Percentiles rank a stretch among this genome's conserved stretches.
Evolutionary conservation across 2,888 invertebrate species (phyloP).

Genomic region (Ophion obscuratus): DNA sequence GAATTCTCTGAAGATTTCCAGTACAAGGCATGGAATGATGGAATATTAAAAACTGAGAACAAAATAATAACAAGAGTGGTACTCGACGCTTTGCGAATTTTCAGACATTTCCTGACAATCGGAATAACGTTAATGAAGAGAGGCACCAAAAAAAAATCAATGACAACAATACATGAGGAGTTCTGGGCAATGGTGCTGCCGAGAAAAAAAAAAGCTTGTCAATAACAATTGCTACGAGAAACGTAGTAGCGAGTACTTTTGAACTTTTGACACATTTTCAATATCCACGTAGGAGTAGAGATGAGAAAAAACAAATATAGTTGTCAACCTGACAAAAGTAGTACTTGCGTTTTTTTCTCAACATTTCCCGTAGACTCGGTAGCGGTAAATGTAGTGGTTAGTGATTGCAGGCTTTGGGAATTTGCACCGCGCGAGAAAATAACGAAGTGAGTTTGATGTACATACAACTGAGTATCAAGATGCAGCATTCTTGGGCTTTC

Average conservation of each 20-base stretch:
- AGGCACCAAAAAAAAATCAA: not conserved
- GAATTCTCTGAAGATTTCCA: too few species aligned
- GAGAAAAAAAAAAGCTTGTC: too few species aligned
- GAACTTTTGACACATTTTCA: constrained; percentile 3
- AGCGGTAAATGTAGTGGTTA: constrained; percentile 19
- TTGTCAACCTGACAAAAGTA: not conserved
- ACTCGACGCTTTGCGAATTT: constrained; percentile 11
- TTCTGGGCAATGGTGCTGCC: too few species aligned
- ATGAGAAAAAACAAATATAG: not conserved
- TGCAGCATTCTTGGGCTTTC: constrained; percentile 28
- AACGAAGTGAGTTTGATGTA: constrained; percentile 7
- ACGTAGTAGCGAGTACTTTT: constrained; percentile 9
- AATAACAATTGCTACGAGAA: constrained; percentile 13
- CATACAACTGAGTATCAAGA: constrained; percentile 26
- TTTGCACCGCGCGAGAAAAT: constrained; percentile 22
- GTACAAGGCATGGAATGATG: too few species aligned
- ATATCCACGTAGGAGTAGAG: constrained; percentile 3
- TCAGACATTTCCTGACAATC: constrained; percentile 5
- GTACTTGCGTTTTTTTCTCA: constrained; percentile 34
- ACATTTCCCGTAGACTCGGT: constrained; percentile 13
- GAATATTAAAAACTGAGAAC: not conserved
- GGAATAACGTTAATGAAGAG: too few species aligned
- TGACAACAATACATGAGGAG: not conserved
- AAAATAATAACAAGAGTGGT: constrained; percentile 19
- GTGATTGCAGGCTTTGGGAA: constrained; percentile 28